phyloP scores from a whole-genome alignment of 2,797 vertebrate species.

The Molossus molossus region DNA sequence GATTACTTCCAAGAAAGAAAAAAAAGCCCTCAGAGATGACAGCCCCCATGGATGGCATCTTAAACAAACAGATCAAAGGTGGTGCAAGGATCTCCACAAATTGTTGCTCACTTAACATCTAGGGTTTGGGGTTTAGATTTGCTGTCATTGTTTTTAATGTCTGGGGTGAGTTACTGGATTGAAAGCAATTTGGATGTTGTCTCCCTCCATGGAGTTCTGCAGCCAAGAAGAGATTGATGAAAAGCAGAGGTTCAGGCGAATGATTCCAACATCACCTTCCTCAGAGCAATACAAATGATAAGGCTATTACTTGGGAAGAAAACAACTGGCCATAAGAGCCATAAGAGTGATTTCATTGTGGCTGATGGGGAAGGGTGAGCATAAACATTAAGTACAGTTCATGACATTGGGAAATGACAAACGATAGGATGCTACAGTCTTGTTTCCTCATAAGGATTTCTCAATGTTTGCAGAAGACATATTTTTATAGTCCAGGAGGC shows the following conservation, averaged over 20 bases:
- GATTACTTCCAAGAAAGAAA: constrained; percentile 35
- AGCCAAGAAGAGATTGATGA: constrained; percentile 77
- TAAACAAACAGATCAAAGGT: constrained; percentile 63
- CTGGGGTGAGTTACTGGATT: constrained; percentile 71
- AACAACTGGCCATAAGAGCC: constrained; percentile 52
- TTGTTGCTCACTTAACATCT: not conserved
- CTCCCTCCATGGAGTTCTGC: constrained; percentile 62
- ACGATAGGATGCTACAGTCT: not conserved
- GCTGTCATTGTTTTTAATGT: constrained; percentile 60
- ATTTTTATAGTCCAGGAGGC: constrained; percentile 45
- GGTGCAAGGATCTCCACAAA: not conserved
- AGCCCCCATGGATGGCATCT: not conserved
- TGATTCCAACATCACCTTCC: constrained; percentile 61
- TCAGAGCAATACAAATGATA: constrained; percentile 73
- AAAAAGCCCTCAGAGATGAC: constrained; percentile 7
- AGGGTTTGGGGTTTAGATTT: constrained; percentile 53
- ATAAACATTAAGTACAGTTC: constrained; percentile 71
- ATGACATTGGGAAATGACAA: constrained; percentile 46
- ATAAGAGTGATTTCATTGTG: constrained; percentile 66
- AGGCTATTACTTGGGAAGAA: constrained; percentile 70
- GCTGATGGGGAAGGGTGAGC: constrained; percentile 60
- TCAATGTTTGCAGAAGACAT: constrained; percentile 33
- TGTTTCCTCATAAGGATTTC: constrained; percentile 66
- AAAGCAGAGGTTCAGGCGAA: constrained; percentile 58
- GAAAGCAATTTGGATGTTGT: constrained; percentile 79